These are phyloP conservation scores for Pachyuromys duprasi DNA, from an alignment of 2,797 vertebrate species.

Conservation along the genomic window DNA sequence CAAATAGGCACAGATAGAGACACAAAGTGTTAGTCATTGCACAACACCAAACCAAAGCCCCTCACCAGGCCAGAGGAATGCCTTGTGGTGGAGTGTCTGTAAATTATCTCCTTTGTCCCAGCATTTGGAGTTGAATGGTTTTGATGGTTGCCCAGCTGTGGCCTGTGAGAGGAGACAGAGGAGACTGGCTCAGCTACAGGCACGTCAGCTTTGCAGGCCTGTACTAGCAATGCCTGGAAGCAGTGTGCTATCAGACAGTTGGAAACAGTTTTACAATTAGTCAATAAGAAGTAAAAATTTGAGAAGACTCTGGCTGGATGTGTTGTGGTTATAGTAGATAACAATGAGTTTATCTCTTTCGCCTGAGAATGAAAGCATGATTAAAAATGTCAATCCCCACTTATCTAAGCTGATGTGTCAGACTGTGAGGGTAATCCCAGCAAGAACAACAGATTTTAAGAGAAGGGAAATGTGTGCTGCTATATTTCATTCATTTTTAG, in stretches of 20 bases:
- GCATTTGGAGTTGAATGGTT: not conserved
- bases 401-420: conserved; percentile 44
- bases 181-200: not conserved
- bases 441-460: not conserved
- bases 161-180: not conserved
- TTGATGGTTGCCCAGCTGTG: not conserved
- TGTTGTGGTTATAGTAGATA: not conserved
- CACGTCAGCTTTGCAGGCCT: not conserved
- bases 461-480: not conserved
- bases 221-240: not conserved
- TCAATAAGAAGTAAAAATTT: not conserved
- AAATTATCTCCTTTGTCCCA: conserved; percentile 13
- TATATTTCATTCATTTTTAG: not conserved
- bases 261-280: conserved; percentile 19
- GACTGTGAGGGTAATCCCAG: not conserved
- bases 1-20: not conserved
- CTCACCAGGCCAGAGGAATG: not conserved
- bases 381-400: not conserved
- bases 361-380: conserved; percentile 3
- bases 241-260: not conserved
- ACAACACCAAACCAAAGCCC: not conserved
- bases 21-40: not conserved
- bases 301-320: not conserved
- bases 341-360: conserved; percentile 22
- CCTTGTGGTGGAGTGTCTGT: conserved; percentile 9